phyloP scores from a whole-genome alignment of 2,797 vertebrate species.

The Pelobates cultripes region DNA sequence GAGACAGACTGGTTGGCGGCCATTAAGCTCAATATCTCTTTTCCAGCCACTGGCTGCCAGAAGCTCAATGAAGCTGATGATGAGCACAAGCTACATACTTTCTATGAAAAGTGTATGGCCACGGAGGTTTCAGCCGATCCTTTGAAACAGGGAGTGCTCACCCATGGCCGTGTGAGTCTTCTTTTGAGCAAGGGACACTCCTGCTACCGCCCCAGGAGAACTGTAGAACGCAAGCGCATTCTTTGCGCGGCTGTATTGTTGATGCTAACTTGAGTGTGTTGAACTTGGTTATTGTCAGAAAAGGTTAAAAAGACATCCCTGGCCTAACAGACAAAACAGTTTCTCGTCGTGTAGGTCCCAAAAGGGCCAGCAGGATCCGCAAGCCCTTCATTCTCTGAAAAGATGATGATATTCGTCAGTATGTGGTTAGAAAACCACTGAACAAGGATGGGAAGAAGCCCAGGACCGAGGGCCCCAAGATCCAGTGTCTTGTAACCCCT shows the following conservation, averaged over 20 bases:
- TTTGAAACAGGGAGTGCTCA: conserved; percentile 96
- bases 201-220: conserved; percentile 92
- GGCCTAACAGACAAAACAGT: conserved; percentile 96
- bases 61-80: conserved; percentile 97
- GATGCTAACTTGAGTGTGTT: conserved; percentile 96
- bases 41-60: conserved; percentile 97
- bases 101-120: conserved; percentile 98
- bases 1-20: conserved; percentile 58
- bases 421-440: conserved; percentile 94
- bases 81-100: conserved; percentile 92
- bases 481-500: conserved; percentile 96
- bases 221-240: conserved; percentile 94
- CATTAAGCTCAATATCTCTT: conserved; percentile 96
- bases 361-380: conserved; percentile 96
- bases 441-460: conserved; percentile 97
- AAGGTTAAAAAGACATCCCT: conserved; percentile 98
- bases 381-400: conserved; percentile 98
- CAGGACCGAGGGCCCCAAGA: conserved; percentile 96
- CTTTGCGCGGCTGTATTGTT: conserved; percentile 95
- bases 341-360: conserved; percentile 93
- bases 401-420: conserved; percentile 96
- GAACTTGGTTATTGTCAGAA: conserved; percentile 96
- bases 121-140: conserved; percentile 92
- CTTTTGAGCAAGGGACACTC: conserved; percentile 97
- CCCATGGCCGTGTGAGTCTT: conserved; percentile 91